Evolutionary conservation across 2,797 vertebrate genomes (phyloP), one percentile per base, ranked within the genome.

Genomic region (Enteromius unitaeniatus): DNA sequence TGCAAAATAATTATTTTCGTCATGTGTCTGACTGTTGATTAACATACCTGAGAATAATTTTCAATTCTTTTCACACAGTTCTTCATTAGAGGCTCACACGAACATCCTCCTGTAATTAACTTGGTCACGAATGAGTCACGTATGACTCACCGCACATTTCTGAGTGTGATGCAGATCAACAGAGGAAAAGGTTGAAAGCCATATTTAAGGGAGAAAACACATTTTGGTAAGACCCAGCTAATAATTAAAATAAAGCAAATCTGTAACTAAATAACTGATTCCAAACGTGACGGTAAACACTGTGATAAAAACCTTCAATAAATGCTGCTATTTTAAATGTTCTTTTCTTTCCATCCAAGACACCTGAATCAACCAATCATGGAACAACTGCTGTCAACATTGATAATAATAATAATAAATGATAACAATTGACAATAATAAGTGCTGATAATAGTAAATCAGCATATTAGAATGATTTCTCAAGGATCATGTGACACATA

Each of bases 101-200:
- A 75, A 70, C 51, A 37, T 64, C 31, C 42, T 69, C 53, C 70
- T 28, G 53, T 80, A 83, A 84, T 80, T 70, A 83, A 86, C 65
- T 11, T 64, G 45, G 15, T 47, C 72, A 78, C 23, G 23, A 78
- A 53, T 73, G 74, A 82, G 23, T 84, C 85, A 84, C 9, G 26
- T 53, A 77, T 86, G 81, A 86, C 6, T 79, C 85, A 84, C 28
- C 3, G 28, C 60, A 31, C 15, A 47, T 42, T 23, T 23, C 15
- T 64, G 26, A 40, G 37, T 23, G 73, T 21, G 34, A 64, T 37
- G 42, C n/a, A 67, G 42, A 62, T 37, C n/a, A 75, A 51, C 42
- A 72, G 49, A 49, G 26, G n/a, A 47, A 77, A 60, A 72, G 51
- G 42, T 72, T 70, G 37, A 26, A 34, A 40, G 17, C 21, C 40